Percentiles rank a stretch among this genome's conserved stretches.
These are phyloP conservation scores for Aleadryas rufinucha DNA, from an alignment of 2,113 vertebrate species.

Conservation along the genomic window DNA sequence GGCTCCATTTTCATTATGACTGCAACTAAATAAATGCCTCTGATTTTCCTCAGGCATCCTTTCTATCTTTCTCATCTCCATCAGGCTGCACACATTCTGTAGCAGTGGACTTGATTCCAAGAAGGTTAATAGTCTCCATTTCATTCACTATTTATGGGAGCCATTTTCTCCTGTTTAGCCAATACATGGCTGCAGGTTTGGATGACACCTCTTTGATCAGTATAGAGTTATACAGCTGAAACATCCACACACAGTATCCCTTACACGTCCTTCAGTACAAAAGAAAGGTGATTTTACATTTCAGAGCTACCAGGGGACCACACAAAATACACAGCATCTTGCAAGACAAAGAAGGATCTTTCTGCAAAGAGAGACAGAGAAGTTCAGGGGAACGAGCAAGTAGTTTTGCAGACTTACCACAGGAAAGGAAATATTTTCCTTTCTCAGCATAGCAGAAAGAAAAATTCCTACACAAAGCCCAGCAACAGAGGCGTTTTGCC, in stretches of 20 bases:
- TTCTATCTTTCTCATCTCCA: neutral
- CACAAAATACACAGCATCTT: neutral
- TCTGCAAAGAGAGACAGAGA: neutral
- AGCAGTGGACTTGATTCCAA: neutral
- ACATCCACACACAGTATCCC: neutral
- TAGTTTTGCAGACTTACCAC: neutral
- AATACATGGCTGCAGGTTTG: neutral
- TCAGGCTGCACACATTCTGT: neutral
- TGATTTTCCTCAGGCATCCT: neutral
- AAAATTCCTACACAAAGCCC: neutral
- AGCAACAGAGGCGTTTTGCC: neutral
- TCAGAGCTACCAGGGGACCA: neutral
- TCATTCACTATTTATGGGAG: neutral
- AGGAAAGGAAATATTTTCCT: constrained; percentile 10
- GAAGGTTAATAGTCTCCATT: neutral
- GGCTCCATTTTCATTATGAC: neutral
- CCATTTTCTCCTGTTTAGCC: neutral
- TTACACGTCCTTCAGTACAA: neutral
- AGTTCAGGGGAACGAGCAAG: neutral
- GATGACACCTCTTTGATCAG: neutral
- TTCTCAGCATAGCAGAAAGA: neutral
- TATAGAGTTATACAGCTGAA: neutral
- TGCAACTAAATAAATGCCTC: neutral
- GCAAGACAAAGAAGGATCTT: neutral
- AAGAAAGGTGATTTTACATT: neutral